A percentile compares a stretch with the other conserved stretches of the same genome.
Evolutionary conservation across 2,888 invertebrate genomes (phyloP).

Genomic region (Alentia gelatinosa): DNA sequence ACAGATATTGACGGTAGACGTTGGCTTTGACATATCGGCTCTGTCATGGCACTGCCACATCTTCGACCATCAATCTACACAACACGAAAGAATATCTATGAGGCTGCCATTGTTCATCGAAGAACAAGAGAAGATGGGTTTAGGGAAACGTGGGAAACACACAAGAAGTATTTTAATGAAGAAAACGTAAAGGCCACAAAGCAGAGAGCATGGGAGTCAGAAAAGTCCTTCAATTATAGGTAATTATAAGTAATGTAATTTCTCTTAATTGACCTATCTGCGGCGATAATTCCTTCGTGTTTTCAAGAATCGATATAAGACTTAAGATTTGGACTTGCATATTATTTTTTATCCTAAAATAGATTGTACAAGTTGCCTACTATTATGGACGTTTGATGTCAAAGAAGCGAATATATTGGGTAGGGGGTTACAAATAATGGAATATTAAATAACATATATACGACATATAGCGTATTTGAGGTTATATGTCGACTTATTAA

Average conservation of each 20-base stretch:
- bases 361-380: too few species aligned
- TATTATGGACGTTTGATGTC: too few species aligned
- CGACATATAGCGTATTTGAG: too few species aligned
- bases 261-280: background rate
- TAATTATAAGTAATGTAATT: constrained; percentile 54
- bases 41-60: constrained; percentile 79
- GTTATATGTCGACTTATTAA: too few species aligned
- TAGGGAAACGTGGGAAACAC: constrained; percentile 74
- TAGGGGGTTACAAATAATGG: too few species aligned
- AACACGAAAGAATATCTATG: constrained; percentile 76
- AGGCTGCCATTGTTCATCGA: constrained; percentile 75
- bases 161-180: constrained; percentile 75
- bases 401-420: too few species aligned
- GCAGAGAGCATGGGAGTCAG: constrained; percentile 78
- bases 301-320: background rate
- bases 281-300: background rate
- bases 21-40: background rate
- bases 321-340: background rate
- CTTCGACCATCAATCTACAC: constrained; percentile 74
- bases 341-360: constrained; percentile 49
- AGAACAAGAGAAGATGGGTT: constrained; percentile 75
- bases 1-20: background rate
- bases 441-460: too few species aligned
- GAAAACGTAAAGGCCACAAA: constrained; percentile 75
- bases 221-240: constrained; percentile 74